A percentile compares a stretch with the other conserved stretches of the same genome.
These are phyloP conservation scores for Odontesthes bonariensis DNA, from an alignment of 2,113 vertebrate genomes.

Conservation along the genomic window DNA sequence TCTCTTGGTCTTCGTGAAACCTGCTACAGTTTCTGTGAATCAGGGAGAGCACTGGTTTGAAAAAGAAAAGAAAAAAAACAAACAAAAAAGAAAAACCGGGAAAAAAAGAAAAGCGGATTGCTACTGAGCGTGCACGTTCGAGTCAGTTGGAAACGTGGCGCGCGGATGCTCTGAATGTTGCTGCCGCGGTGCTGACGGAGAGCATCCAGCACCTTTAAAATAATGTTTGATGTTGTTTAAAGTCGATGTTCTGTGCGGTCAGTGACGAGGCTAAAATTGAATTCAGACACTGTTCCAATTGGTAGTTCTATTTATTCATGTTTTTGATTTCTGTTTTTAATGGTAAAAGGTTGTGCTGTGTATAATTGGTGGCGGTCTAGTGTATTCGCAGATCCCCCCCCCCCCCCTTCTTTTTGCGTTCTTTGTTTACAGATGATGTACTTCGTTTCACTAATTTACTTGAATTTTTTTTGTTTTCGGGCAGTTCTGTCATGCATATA, in stretches of 20 bases:
- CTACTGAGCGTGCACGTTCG: constrained; percentile 62
- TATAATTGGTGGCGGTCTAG: constrained; percentile 69
- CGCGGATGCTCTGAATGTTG: constrained; percentile 26
- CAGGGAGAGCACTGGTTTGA: constrained; percentile 54
- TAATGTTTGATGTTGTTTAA: constrained; percentile 66
- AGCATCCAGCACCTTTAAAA: constrained; percentile 75
- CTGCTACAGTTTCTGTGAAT: constrained; percentile 62
- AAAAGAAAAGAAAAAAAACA: neutral
- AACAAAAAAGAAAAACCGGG: neutral
- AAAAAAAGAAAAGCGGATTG: constrained; percentile 27
- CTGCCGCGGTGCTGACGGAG: constrained; percentile 44
- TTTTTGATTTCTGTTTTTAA: constrained; percentile 74
- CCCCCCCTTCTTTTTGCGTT: constrained; percentile 22
- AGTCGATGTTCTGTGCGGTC: constrained; percentile 66
- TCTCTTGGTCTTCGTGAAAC: constrained; percentile 37
- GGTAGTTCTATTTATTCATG: constrained; percentile 80
- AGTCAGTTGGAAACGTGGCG: constrained; percentile 13
- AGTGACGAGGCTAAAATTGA: constrained; percentile 58
- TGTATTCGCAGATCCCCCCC: constrained; percentile 47
- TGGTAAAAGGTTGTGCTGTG: constrained; percentile 70
- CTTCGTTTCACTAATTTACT: constrained; percentile 75
- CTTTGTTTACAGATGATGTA: constrained; percentile 68
- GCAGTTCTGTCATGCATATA: constrained; percentile 69
- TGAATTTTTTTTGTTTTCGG: constrained; percentile 76
- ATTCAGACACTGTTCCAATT: constrained; percentile 77